These are phyloP conservation scores for Sebastes minor DNA, from an alignment of 2,797 vertebrate genomes.

Conservation along the genomic window DNA sequence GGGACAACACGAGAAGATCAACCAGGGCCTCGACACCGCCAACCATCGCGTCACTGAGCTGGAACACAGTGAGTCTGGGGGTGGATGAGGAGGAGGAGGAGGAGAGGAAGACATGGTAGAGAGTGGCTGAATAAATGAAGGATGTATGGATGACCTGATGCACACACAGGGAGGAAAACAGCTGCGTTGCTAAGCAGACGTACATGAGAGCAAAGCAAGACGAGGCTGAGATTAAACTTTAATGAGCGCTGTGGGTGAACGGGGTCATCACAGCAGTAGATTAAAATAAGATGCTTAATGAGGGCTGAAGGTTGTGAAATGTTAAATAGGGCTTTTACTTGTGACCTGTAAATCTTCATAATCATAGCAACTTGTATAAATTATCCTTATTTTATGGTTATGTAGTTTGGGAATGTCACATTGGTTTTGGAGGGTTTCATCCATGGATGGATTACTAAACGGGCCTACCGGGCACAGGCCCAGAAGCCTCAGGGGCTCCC, in stretches of 20 bases:
- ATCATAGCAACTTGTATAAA: too few species aligned
- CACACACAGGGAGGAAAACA: neutral
- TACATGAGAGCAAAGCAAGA: neutral
- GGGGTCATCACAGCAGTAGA: slow-evolving; percentile 45
- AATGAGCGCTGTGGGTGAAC: slow-evolving; percentile 45
- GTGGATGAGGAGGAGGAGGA: neutral
- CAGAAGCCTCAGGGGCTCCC: too few species aligned
- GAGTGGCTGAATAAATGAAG: neutral
- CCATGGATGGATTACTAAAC: neutral
- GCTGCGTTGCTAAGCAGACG: too few species aligned
- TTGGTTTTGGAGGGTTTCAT: neutral
- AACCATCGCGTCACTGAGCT: slow-evolving; percentile 78
- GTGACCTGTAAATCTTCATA: too few species aligned
- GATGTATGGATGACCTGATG: slow-evolving; percentile 3
- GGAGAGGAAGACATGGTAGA: neutral
- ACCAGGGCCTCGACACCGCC: slow-evolving; percentile 77
- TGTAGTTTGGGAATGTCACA: neutral
- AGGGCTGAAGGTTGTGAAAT: slow-evolving; percentile 37
- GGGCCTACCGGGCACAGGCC: too few species aligned
- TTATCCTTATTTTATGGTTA: neutral
- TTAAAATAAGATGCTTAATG: slow-evolving; percentile 50
- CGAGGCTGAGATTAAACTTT: slow-evolving; percentile 32
- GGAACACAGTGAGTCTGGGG: slow-evolving; percentile 79
- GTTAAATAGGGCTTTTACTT: slow-evolving; percentile 19
- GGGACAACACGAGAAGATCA: slow-evolving; percentile 79